Percentiles rank a stretch among this genome's conserved stretches.
Evolutionary conservation across 2,797 vertebrate genomes (phyloP).

Genomic region (Macrochelys suwanniensis): DNA sequence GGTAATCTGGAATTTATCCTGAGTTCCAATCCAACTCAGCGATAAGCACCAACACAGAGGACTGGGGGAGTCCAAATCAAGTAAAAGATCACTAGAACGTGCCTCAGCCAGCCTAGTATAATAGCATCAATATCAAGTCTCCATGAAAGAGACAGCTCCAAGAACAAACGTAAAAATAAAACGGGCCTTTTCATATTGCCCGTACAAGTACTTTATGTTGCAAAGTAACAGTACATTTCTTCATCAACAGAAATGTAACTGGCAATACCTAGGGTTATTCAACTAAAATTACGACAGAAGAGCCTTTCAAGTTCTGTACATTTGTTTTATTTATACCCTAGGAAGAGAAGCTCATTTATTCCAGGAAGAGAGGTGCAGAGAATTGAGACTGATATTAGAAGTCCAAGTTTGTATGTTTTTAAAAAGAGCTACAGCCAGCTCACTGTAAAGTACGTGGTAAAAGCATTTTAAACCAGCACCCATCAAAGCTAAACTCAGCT

Average conservation of each 20-base stretch:
- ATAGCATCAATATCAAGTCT: neutral
- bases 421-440: neutral
- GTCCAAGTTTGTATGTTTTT: neutral
- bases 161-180: neutral
- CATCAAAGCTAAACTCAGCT: neutral
- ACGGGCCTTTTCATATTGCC: neutral
- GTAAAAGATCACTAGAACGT: neutral
- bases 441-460: neutral
- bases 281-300: slow-evolving; percentile 17
- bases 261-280: slow-evolving; percentile 1
- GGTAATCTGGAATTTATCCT: neutral
- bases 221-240: slow-evolving; percentile 25
- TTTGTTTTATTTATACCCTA: slow-evolving; percentile 28
- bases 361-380: neutral
- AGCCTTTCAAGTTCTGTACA: slow-evolving; percentile 19
- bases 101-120: neutral
- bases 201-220: neutral
- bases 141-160: neutral
- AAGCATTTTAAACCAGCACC: neutral
- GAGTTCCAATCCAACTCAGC: neutral
- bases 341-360: neutral
- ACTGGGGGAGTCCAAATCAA: neutral
- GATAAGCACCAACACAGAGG: neutral
- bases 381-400: neutral
- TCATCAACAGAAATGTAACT: neutral